Conservation (phyloP, 2,113 vertebrate genomes). For the Labeo catla region DNA sequence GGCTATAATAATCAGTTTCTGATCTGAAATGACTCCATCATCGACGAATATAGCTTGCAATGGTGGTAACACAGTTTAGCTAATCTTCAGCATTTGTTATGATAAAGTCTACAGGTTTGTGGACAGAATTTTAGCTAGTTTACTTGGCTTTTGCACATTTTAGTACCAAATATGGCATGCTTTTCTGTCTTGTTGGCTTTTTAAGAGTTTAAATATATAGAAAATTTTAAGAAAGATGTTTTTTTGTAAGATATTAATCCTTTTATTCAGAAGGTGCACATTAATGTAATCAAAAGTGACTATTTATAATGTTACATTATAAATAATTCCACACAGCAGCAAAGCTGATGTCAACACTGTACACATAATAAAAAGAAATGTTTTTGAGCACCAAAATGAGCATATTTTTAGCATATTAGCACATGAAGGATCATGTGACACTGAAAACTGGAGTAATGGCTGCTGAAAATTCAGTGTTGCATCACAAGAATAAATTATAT, state of each 20-base stretch:
- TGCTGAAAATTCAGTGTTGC: not conserved
- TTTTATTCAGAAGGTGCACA: too few species aligned
- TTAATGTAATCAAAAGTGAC: too few species aligned
- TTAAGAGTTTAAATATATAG: not conserved
- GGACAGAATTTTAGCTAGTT: not conserved
- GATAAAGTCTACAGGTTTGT: not conserved
- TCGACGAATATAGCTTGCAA: not conserved
- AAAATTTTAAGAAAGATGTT: too few species aligned
- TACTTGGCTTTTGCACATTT: not conserved
- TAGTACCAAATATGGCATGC: not conserved
- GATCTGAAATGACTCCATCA: constrained; percentile 2
- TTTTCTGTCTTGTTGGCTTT: not conserved
- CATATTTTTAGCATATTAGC: not conserved
- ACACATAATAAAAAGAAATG: not conserved
- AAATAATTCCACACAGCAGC: too few species aligned
- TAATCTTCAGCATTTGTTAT: not conserved
- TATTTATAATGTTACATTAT: too few species aligned
- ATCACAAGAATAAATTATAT: not conserved
- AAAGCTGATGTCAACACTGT: too few species aligned
- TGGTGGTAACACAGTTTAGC: not conserved
- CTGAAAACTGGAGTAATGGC: not conserved
- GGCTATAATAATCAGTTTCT: constrained; percentile 21
- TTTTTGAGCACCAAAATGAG: not conserved
- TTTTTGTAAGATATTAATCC: too few species aligned
- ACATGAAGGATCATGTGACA: not conserved